phyloP scores from a whole-genome alignment of 1,140 invertebrate genomes.

The Magallana ariakensis region DNA sequence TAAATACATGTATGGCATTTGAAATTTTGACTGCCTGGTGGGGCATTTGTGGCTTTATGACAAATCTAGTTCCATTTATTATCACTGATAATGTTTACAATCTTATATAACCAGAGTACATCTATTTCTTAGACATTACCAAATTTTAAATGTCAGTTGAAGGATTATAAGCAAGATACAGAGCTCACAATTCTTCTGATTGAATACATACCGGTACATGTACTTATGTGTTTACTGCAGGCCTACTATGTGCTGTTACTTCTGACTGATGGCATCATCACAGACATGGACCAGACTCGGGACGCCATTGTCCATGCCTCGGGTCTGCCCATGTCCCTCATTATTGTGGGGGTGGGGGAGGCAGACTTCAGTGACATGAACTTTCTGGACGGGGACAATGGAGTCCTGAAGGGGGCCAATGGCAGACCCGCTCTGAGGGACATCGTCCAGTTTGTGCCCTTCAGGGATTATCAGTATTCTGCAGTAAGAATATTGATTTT shows the following conservation, averaged over 20 bases:
- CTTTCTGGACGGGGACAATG: slow-evolving; percentile 82
- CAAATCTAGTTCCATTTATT: too few relatives aligned
- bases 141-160: neutral
- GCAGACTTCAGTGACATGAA: slow-evolving; percentile 83
- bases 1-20: too few relatives aligned
- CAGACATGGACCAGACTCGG: slow-evolving; percentile 84
- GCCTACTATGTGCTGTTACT: slow-evolving; percentile 85
- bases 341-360: slow-evolving; percentile 84
- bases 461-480: slow-evolving; percentile 79
- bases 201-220: too few relatives aligned
- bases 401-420: slow-evolving; percentile 77
- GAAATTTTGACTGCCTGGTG: too few relatives aligned
- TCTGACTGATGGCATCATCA: slow-evolving; percentile 86
- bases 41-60: too few relatives aligned
- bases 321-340: slow-evolving; percentile 83
- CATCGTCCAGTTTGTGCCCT: slow-evolving; percentile 84
- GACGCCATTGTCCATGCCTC: slow-evolving; percentile 82
- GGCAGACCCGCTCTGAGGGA: slow-evolving; percentile 81
- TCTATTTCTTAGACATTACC: too few relatives aligned
- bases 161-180: neutral
- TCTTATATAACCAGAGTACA: too few relatives aligned
- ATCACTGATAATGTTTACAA: too few relatives aligned
- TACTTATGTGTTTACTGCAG: slow-evolving; percentile 60
- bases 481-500: neutral
- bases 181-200: too few relatives aligned